phyloP scores from a whole-genome alignment of 2,797 vertebrate genomes.

The Hirundo rustica region DNA sequence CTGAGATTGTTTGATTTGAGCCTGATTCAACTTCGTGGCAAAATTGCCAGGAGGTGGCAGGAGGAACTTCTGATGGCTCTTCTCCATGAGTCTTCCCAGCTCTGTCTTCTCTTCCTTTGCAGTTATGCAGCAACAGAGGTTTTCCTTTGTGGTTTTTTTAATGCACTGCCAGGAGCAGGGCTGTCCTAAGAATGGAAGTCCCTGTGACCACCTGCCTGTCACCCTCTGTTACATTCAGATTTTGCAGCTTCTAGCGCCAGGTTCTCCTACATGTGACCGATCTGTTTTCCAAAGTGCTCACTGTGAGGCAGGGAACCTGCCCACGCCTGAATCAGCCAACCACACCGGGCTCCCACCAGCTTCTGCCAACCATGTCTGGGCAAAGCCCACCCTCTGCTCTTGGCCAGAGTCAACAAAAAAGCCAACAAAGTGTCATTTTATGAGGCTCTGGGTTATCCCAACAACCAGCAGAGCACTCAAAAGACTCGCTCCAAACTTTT shows the following conservation, averaged over 20 bases:
- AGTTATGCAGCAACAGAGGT: not conserved
- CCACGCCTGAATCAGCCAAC: not conserved
- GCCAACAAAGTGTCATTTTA: accelerated
- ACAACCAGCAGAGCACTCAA: not conserved
- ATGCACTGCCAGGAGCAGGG: not conserved
- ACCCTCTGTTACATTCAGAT: not conserved
- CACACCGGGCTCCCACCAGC: not conserved
- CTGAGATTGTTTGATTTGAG: not conserved
- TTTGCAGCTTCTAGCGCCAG: not conserved
- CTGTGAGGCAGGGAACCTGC: not conserved
- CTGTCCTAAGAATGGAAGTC: not conserved
- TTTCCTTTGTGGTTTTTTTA: not conserved
- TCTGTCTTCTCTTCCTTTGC: not conserved
- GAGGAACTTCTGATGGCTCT: conserved; percentile 2
- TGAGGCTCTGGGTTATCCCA: not conserved
- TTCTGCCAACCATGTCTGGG: not conserved
- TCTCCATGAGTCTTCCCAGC: not conserved
- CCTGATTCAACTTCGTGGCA: not conserved
- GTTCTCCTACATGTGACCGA: not conserved
- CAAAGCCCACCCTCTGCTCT: not conserved
- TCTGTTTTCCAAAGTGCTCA: not conserved
- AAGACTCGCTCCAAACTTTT: not conserved
- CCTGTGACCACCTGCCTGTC: not conserved
- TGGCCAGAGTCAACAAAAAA: not conserved
- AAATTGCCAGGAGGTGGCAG: not conserved